Percentiles rank a stretch among this genome's conserved stretches.
These are phyloP conservation scores for Lasioglossum albipes DNA, from an alignment of 1,140 invertebrate genomes.

Conservation along the genomic window DNA sequence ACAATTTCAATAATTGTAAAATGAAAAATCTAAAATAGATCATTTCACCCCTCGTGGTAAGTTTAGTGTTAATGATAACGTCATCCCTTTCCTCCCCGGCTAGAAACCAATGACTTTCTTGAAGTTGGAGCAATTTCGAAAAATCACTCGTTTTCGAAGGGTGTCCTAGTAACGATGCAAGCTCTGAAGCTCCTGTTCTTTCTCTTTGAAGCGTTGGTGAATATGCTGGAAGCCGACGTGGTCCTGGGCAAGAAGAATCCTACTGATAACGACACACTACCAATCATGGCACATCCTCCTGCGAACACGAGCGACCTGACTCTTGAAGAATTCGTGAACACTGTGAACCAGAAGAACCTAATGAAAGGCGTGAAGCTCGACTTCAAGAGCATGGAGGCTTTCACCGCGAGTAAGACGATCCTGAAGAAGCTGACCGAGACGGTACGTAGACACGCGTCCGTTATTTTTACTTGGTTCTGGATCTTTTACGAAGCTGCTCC, in stretches of 20 bases:
- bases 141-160: no score
- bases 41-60: no score
- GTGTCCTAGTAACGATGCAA: no score
- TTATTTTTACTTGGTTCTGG: constrained; percentile 14
- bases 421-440: constrained; percentile 76
- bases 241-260: constrained; percentile 84
- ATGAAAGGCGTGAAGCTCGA: constrained; percentile 88
- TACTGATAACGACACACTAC: constrained; percentile 75
- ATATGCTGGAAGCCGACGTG: constrained; percentile 95
- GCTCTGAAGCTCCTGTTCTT: constrained; percentile 1
- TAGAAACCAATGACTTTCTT: no score
- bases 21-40: no score
- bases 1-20: no score
- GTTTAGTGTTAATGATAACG: no score
- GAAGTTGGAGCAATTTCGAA: no score
- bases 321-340: constrained; percentile 86
- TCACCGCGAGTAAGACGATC: constrained; percentile 83
- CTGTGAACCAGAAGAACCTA: constrained; percentile 72
- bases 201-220: constrained; percentile 81
- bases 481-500: not conserved
- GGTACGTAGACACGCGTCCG: constrained; percentile 67
- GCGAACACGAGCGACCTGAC: constrained; percentile 86
- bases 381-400: constrained; percentile 91
- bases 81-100: no score
- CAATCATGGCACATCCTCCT: constrained; percentile 94